Percentiles rank a stretch among this genome's conserved stretches.
Evolutionary conservation across 2,888 invertebrate genomes (phyloP).

Genomic region (Podabrus alpinus): DNA sequence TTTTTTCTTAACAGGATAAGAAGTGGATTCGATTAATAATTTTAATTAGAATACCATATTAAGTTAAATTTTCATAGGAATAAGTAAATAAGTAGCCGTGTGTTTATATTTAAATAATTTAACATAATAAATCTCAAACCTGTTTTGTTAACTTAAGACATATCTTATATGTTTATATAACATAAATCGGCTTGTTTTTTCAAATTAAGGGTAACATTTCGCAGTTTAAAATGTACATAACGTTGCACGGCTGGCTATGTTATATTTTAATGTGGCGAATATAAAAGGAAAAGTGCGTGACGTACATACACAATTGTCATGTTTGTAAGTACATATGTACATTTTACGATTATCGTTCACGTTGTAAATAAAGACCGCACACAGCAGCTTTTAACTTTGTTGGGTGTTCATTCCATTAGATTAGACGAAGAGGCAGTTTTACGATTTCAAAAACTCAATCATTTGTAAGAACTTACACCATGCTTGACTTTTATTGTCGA

Average conservation of each 20-base stretch:
- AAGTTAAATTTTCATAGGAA: not conserved
- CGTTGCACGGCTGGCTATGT: not conserved
- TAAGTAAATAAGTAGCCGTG: not conserved
- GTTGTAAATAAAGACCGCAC: constrained; percentile 40
- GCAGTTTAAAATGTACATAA: not conserved
- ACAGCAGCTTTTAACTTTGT: constrained; percentile 29
- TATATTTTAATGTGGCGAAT: not conserved
- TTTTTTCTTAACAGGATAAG: not conserved
- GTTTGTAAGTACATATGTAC: constrained; percentile 16
- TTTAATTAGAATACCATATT: not conserved
- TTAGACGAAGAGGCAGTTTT: constrained; percentile 30
- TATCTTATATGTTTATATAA: not conserved
- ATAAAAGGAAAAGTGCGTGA: not conserved
- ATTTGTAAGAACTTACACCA: constrained; percentile 38
- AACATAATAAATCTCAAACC: not conserved
- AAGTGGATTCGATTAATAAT: not conserved
- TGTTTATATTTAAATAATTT: not conserved
- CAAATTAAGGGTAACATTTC: not conserved
- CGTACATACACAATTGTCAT: not conserved
- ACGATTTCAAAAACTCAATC: constrained; percentile 36
- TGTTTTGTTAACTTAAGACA: not conserved
- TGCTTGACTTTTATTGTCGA: constrained; percentile 38
- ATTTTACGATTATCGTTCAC: constrained; percentile 33
- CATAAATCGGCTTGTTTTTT: not conserved
- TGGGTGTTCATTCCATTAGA: constrained; percentile 32